Evolutionary conservation across 2,113 vertebrate genomes (phyloP), one percentile per base, ranked within the genome.

Genomic region (Isichthys henryi): DNA sequence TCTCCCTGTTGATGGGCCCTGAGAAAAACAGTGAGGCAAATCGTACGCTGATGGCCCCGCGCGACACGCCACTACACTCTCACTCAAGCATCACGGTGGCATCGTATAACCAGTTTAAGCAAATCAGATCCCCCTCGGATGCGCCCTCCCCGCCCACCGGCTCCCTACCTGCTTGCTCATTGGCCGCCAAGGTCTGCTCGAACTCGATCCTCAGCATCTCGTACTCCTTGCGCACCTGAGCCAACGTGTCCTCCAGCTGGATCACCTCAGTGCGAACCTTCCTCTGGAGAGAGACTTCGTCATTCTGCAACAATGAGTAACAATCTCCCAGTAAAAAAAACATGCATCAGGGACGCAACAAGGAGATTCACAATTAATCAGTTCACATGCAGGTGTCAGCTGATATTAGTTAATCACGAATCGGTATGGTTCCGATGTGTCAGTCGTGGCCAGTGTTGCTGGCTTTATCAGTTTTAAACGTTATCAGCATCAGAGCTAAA

Each of bases 191-290:
- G 0, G 97, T 99, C 94, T 99, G 98, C 87, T 99, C 98, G 94
- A 99, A 99, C 85, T 99, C 98, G 52, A 99, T 99, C 90, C 98
- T 96, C 92, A 99, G 90, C 98, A 99, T 99, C 93, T 99, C 98
- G 0, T 99, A 99, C 90, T 99, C 98, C 94, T 99, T 99, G 91
- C 97, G 96, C 89, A 99, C 98, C 93, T 99, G 98, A 52, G 98
- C 98, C 91, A 99, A 93, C 0, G 98, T 99, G 90, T 99, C 98
- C 92, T 99, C 98, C n/a, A 99, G 94, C 94, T 99, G 98, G 92
- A 99, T 99, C 21, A 99, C 98, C 91, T 99, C 98, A 0, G 98
- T 99, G 7, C 98, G 97, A 3, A 99, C 95, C 80, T 99, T 99
- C 94, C 98, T 98, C 93, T 99, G 98, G 84, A 99, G 96, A 86